These are phyloP conservation scores for Tetragonisca angustula DNA, from an alignment of 2,888 invertebrate genomes.

Conservation along the genomic window DNA sequence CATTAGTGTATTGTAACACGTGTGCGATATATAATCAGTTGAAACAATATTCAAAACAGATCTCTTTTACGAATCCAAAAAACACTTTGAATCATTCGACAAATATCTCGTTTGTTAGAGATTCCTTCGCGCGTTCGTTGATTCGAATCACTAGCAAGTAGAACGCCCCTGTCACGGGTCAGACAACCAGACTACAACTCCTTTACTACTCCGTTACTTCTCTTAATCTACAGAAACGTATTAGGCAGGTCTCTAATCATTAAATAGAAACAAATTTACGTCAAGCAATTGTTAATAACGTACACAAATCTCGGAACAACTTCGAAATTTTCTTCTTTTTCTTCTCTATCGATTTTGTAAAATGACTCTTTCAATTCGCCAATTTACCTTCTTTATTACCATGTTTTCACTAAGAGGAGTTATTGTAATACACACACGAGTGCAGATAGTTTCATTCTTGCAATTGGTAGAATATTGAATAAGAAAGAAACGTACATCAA, in stretches of 20 bases:
- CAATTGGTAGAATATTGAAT: too few relatives aligned
- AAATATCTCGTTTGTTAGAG: not conserved
- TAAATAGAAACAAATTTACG: not conserved
- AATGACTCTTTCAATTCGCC: not conserved
- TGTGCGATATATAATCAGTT: not conserved
- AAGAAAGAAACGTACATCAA: too few relatives aligned
- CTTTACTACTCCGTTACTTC: not conserved
- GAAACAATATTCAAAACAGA: not conserved
- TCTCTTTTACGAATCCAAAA: not conserved
- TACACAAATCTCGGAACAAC: not conserved
- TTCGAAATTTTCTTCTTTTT: not conserved
- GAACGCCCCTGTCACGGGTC: conserved; percentile 50
- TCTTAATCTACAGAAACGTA: not conserved
- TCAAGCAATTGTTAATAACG: not conserved
- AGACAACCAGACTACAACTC: conserved; percentile 21
- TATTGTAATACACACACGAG: not conserved
- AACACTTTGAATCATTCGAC: not conserved
- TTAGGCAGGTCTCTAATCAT: not conserved
- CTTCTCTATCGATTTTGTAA: not conserved
- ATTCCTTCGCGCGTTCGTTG: conserved; percentile 44
- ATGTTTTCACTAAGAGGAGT: not conserved
- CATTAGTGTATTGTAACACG: not conserved
- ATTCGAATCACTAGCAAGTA: conserved; percentile 69
- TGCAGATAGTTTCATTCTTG: too few relatives aligned
- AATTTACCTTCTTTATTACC: not conserved